Evolutionary conservation across 92 coral and sea anemone genomes (phyloP).

Genomic region (Epizoanthus scotinus): DNA sequence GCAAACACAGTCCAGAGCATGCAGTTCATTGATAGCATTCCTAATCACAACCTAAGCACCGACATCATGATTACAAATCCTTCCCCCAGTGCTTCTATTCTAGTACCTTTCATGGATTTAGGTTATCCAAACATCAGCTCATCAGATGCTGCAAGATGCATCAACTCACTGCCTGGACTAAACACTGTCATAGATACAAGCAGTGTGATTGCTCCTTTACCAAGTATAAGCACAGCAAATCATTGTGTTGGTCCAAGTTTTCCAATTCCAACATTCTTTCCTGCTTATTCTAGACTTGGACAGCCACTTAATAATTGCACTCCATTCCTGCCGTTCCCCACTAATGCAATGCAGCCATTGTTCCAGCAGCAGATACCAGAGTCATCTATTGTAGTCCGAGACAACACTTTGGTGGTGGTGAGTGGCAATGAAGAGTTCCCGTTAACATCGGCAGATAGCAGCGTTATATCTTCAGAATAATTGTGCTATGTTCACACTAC

Average conservation of each 20-base stretch:
- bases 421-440: slow-evolving; percentile 36
- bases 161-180: background rate
- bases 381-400: slow-evolving; percentile 34
- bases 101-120: background rate
- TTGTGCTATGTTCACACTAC: too few relatives aligned
- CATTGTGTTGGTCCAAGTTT: background rate
- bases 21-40: background rate
- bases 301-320: background rate
- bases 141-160: too few relatives aligned
- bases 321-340: slow-evolving; percentile 15
- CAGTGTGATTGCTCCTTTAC: background rate
- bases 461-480: slow-evolving; percentile 36
- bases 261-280: background rate
- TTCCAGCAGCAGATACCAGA: slow-evolving; percentile 19
- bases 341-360: background rate
- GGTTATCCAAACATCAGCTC: background rate
- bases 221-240: background rate
- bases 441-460: slow-evolving; percentile 31
- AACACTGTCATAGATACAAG: background rate
- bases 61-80: background rate
- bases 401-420: slow-evolving; percentile 31
- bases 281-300: background rate
- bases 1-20: background rate
- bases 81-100: background rate
- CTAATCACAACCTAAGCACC: background rate